Percentiles rank a stretch among this genome's conserved stretches.
Conservation (phyloP, 2,113 vertebrate genomes). For the Oenanthe oenanthe region DNA sequence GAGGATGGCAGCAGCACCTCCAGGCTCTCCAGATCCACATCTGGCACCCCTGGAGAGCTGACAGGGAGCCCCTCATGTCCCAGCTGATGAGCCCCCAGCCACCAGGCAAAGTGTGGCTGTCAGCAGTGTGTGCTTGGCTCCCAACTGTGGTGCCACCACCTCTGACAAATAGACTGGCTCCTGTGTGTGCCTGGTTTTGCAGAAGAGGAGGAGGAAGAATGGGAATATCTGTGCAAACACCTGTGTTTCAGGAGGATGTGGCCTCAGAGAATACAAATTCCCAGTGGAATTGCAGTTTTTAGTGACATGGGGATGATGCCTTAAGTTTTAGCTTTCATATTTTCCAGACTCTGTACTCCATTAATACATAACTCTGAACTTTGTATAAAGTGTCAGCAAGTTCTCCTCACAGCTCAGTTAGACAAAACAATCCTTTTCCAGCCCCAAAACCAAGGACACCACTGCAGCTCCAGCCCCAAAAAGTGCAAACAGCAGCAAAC, state of each 20-base stretch:
- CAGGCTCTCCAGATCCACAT: not conserved
- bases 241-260: fast-evolving
- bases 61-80: not conserved
- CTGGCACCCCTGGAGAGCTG: not conserved
- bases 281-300: fast-evolving
- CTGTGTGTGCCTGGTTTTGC: not conserved
- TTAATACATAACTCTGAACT: fast-evolving
- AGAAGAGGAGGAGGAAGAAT: not conserved
- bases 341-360: not conserved
- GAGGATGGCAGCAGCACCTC: not conserved
- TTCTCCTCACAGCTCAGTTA: not conserved
- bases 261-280: not conserved
- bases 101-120: not conserved
- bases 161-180: not conserved
- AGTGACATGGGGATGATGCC: not conserved
- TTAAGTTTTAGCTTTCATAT: not conserved
- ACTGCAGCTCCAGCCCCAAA: not conserved
- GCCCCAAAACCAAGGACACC: not conserved
- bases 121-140: not conserved
- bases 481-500: not conserved
- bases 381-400: not conserved
- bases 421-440: not conserved
- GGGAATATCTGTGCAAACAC: not conserved
- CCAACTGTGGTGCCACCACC: not conserved
- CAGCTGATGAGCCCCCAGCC: fast-evolving